phyloP scores from a whole-genome alignment of 2,888 invertebrate genomes.

The Laspeyria flexula region DNA sequence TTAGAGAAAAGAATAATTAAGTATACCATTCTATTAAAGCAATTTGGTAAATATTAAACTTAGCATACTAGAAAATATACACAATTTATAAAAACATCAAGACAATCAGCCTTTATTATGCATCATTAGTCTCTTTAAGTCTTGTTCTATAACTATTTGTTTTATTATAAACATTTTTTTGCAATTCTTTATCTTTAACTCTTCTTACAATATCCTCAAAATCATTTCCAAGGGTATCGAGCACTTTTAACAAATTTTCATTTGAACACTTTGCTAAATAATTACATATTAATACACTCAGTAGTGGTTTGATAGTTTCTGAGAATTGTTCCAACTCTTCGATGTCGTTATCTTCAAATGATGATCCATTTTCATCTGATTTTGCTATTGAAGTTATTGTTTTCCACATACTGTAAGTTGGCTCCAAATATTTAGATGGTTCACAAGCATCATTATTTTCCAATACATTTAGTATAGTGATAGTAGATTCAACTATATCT shows the following conservation, averaged over 20 bases:
- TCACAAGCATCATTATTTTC: constrained; percentile 54
- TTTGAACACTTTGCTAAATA: constrained; percentile 69
- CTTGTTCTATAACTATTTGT: constrained; percentile 62
- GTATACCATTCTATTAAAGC: too few species aligned
- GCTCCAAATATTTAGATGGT: constrained; percentile 63
- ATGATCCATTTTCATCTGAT: constrained; percentile 55
- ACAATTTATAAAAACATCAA: too few species aligned
- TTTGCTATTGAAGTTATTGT: constrained; percentile 55
- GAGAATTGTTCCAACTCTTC: constrained; percentile 61
- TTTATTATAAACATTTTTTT: constrained; percentile 55
- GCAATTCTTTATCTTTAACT: constrained; percentile 54
- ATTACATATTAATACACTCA: constrained; percentile 62
- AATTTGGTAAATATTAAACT: too few species aligned
- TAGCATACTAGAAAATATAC: too few species aligned
- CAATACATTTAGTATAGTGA: constrained; percentile 60
- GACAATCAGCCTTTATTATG: constrained; percentile 54
- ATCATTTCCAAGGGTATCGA: constrained; percentile 60
- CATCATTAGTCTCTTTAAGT: constrained; percentile 64
- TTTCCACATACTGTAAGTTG: constrained; percentile 71
- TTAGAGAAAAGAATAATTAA: too few species aligned
- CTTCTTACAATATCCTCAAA: constrained; percentile 62
- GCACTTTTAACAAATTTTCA: constrained; percentile 54
- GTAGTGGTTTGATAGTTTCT: constrained; percentile 59
- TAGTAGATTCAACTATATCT: constrained; percentile 69
- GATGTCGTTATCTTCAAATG: constrained; percentile 63